Percentiles rank a stretch among this genome's conserved stretches.
These are phyloP conservation scores for Amazona finschi DNA, from an alignment of 2,797 vertebrate species.

Conservation along the genomic window DNA sequence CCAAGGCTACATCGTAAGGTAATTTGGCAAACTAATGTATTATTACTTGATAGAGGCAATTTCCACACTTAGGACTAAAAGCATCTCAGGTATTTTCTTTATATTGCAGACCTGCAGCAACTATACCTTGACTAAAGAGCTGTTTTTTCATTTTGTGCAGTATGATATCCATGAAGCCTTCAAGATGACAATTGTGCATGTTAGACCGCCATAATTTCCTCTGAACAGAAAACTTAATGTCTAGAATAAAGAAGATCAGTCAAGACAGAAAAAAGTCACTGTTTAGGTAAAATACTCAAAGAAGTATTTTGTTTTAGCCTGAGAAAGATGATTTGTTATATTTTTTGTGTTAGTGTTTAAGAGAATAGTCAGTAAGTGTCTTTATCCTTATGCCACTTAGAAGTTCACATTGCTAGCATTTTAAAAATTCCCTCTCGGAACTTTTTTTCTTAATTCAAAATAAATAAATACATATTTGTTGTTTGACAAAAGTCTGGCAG, in stretches of 20 bases:
- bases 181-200: background rate
- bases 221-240: background rate
- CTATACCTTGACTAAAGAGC: background rate
- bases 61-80: background rate
- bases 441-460: background rate
- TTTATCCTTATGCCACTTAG: background rate
- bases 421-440: background rate
- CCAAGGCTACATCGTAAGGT: background rate
- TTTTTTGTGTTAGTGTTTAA: background rate
- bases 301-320: background rate
- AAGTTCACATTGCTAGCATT: background rate
- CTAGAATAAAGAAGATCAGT: background rate
- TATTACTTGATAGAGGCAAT: background rate
- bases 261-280: background rate
- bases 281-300: background rate
- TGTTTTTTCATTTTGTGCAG: background rate
- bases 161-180: background rate
- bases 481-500: background rate
- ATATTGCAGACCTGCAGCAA: background rate
- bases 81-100: background rate
- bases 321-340: background rate
- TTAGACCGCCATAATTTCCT: background rate
- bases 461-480: background rate
- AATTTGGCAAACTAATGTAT: background rate
- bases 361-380: background rate